Base-by-base conservation (phyloP, 2,888 invertebrate species). In the Perdita meconis region DNA sequence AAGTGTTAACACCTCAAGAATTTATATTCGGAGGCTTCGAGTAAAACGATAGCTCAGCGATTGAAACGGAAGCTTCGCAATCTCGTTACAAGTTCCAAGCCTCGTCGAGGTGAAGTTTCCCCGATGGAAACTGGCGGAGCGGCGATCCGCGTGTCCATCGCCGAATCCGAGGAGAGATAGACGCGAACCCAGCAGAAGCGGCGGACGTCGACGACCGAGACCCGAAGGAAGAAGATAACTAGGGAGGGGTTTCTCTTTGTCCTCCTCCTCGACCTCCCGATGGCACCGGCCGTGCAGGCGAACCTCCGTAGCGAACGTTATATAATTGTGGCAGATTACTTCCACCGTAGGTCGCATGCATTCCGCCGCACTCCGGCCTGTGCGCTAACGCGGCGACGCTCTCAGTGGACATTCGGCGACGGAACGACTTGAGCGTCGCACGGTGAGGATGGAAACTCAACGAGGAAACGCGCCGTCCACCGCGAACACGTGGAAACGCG, bases 301-400 rank as follows among this genome's bases (percentile, higher is more conserved):
- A 70, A 67, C 61, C 68, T 55, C 55, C 63, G 60, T 64, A 64
- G 63, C 53, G 75, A 71, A 64, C 70, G 83, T 66, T 82, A 82
- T 81, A 86, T 87, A 86, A 87, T 86, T 86, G 81, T 75, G 57
- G 79, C 77, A 81, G 80, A 86, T 86, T 86, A 82, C 79, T 84
- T 80, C 77, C 78, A 78, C 69, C 84, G 81, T 80, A 81, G 73
- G 80, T 85, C 82, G 81, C 79, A 86, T 82, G 85, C 79, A 83
- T 75, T 83, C 68, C 59, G 55, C 59, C 70, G 36, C 22, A 56
- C 80, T 66, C 16, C 67, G 34, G 60, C 73, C 22, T 47, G 56
- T 77, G 56, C 53, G 71, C 75, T 69, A 8, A 38, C 30, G 2
- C 30, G 30, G 63, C 75, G 30, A 63, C 66, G 67, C 53, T 73